phyloP scores from a whole-genome alignment of 2,888 invertebrate species.

The Himalopsyche anomala region DNA sequence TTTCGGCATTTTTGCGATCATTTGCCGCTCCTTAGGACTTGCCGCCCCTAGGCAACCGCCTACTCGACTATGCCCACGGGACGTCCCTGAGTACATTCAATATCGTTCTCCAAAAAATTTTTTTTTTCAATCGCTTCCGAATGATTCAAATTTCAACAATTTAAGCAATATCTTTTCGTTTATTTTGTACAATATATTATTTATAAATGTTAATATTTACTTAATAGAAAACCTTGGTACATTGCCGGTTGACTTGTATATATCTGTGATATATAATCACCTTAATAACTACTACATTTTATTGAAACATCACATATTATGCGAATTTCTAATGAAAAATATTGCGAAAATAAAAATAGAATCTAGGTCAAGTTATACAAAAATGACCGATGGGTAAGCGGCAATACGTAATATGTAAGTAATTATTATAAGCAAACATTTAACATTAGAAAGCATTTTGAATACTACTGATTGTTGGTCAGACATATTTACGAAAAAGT shows the following conservation, averaged over 20 bases:
- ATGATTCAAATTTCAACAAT: too few species aligned
- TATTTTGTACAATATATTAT: too few species aligned
- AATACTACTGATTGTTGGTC: background rate
- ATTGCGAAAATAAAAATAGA: background rate
- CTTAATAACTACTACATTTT: background rate
- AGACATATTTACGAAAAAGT: background rate
- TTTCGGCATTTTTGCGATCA: too few species aligned
- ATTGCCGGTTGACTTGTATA: background rate
- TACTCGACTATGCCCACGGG: too few species aligned
- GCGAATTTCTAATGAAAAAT: slow-evolving; percentile 1
- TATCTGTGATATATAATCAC: slow-evolving; percentile 4
- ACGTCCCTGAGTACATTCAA: too few species aligned
- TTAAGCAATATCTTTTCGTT: too few species aligned
- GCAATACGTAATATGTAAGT: slow-evolving; percentile 5
- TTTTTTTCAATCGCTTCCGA: too few species aligned
- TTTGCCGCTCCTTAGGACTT: too few species aligned
- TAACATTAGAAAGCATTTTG: slow-evolving; percentile 26
- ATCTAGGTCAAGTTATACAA: slow-evolving; percentile 24
- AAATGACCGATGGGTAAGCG: slow-evolving; percentile 5
- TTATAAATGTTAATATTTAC: too few species aligned
- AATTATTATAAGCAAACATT: slow-evolving; percentile 3
- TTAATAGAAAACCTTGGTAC: background rate
- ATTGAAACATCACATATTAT: background rate
- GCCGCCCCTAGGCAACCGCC: too few species aligned
- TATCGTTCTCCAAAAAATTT: too few species aligned